These are phyloP conservation scores for Chaitophorus viminalis DNA, from an alignment of 2,888 invertebrate genomes.

Conservation along the genomic window DNA sequence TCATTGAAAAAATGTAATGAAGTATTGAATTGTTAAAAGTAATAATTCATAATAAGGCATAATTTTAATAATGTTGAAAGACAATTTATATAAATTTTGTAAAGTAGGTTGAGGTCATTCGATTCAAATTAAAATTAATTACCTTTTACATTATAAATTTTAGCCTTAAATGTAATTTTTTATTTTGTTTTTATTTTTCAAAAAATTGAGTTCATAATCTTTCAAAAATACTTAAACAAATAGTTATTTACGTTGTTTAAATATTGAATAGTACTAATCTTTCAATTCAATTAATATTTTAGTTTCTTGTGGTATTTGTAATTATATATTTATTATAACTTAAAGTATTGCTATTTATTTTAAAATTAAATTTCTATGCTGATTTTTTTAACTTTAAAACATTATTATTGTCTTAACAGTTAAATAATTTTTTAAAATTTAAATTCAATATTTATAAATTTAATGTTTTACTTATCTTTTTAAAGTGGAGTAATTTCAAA, in stretches of 20 bases:
- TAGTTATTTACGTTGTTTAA: neutral
- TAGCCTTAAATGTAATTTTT: neutral
- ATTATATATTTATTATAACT: too few species aligned
- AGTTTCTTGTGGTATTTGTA: too few species aligned
- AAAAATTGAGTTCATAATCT: neutral
- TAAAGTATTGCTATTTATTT: too few species aligned
- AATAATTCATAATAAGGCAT: neutral
- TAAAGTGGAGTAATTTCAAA: too few species aligned
- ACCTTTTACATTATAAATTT: neutral
- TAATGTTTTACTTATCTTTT: too few species aligned
- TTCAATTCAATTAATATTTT: neutral
- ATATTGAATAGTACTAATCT: neutral
- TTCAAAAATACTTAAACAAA: neutral
- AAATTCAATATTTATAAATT: too few species aligned
- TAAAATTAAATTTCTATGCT: too few species aligned
- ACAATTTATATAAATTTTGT: neutral
- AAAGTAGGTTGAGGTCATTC: slow-evolving; percentile 28
- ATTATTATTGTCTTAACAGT: too few species aligned
- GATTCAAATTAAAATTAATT: neutral
- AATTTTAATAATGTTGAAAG: neutral
- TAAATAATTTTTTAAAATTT: too few species aligned
- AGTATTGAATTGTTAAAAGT: neutral
- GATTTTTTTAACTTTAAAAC: too few species aligned
- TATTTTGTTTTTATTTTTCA: neutral
- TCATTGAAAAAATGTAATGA: neutral